Percentiles rank a stretch among this genome's conserved stretches.
These are phyloP conservation scores for Galeopterus variegatus DNA, from an alignment of 2,113 vertebrate species.

Conservation along the genomic window DNA sequence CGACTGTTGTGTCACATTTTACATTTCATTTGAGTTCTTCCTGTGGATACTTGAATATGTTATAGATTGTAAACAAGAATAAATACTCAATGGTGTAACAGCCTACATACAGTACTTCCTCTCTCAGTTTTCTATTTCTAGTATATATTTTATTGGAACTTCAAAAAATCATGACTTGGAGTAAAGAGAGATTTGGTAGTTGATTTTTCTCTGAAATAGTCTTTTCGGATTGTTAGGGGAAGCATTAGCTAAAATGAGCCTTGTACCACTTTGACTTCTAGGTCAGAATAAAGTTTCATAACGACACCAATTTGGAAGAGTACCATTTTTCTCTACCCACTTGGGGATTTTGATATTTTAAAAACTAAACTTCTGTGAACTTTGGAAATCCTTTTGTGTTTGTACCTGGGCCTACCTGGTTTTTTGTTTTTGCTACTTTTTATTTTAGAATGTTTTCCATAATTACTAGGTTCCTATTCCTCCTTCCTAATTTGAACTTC, in stretches of 20 bases:
- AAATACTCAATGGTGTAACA: background rate
- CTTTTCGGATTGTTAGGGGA: constrained; percentile 34
- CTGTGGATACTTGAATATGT: constrained; percentile 4
- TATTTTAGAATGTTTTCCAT: background rate
- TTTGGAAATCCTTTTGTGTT: constrained; percentile 26
- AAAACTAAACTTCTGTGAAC: background rate
- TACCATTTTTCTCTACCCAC: background rate
- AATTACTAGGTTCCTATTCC: background rate
- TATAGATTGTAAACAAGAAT: background rate
- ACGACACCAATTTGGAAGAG: background rate
- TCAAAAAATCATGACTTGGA: constrained; percentile 11
- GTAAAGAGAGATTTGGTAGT: constrained; percentile 5
- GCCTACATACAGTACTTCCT: background rate
- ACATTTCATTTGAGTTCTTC: constrained; percentile 21
- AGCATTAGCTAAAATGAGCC: constrained; percentile 17
- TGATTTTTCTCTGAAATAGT: constrained; percentile 49
- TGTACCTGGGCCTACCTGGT: background rate
- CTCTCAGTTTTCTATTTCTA: constrained; percentile 7
- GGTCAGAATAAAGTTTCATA: constrained; percentile 13
- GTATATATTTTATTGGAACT: constrained; percentile 40
- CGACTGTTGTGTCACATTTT: background rate
- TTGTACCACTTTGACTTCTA: constrained; percentile 30
- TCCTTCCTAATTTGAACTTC: background rate
- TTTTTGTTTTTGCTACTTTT: constrained; percentile 32
- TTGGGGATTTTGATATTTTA: constrained; percentile 26